Evolutionary conservation across 2,797 vertebrate genomes (phyloP), one percentile per base, ranked within the genome.

Genomic region (Gorsachius magnificus): DNA sequence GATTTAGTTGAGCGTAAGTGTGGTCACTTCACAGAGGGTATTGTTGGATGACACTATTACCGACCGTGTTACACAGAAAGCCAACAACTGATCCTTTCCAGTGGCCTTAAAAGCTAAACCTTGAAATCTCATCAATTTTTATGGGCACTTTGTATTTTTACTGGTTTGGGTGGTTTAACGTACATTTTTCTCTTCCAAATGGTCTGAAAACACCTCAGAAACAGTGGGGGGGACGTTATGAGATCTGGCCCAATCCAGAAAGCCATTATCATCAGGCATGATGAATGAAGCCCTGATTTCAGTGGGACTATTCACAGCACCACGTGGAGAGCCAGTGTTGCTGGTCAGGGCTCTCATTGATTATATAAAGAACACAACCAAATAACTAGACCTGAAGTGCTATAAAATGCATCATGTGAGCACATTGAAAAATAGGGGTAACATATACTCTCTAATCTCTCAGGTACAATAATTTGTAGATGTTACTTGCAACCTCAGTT

Each of bases 151-250:
- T 16, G 15, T 50, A 35, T 41, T 89, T 84, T 76, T 61, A 56
- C 6, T 0, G 1, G 28, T 81, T 88, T 63, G 8, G 16, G 25
- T 41, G 16, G 26, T 63, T 66, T 48, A 48, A 41, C 58, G 26
- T 2, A 15, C 4, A 16, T 58, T 78, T 80, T 90, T 58, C 5
- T 83, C n/a, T 89, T 78, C 15, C 50, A 61, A 21, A 24, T 15
- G 9, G 8, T 70, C 78, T 91, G 43, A 75, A 93, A 89, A 75
- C 16, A 20, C 6, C 19, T 86, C 19, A 45, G 45, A 65, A 89
- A 60, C 17, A 3, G 1, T 1, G 5, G 1, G 18, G 38, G 13
- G 18, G 29, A 33, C 53, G 9, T 50, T 66, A 51, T 4, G 45
- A 82, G 20, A 22, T 71, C 45, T 51, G 43, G 21, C 18, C 25